phyloP scores from a whole-genome alignment of 2,113 vertebrate species.

The Cephalopterus ornatus region DNA sequence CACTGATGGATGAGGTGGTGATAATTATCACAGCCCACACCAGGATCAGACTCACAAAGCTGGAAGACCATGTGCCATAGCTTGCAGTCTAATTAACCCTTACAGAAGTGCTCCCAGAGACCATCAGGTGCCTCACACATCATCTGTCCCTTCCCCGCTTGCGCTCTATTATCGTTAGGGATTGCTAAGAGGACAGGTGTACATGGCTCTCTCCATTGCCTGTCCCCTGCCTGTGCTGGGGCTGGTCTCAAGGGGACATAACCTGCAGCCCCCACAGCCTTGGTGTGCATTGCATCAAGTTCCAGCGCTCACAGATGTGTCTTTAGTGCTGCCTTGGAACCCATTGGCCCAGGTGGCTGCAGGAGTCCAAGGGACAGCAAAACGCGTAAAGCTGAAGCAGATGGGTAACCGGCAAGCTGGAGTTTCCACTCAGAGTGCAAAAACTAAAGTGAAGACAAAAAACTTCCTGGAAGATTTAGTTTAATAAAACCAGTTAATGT shows the following conservation, averaged over 20 bases:
- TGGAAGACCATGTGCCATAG: not conserved
- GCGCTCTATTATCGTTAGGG: fast-evolving
- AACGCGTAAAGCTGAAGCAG: not conserved
- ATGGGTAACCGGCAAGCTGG: not conserved
- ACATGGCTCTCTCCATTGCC: fast-evolving
- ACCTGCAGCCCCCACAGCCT: not conserved
- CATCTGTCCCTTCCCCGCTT: not conserved
- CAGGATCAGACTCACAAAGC: not conserved
- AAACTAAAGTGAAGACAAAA: not conserved
- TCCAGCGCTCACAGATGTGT: fast-evolving
- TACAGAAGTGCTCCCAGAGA: not conserved
- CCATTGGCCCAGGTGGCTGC: fast-evolving
- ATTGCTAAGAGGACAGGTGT: not conserved
- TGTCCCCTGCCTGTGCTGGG: not conserved
- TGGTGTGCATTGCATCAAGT: not conserved
- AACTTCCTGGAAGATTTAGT: not conserved
- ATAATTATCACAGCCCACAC: not conserved
- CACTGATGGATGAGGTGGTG: not conserved
- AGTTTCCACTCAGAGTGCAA: not conserved
- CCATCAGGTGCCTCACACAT: not conserved
- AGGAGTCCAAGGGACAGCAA: not conserved
- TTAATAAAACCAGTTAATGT: not conserved
- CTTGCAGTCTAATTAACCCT: not conserved
- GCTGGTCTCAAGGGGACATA: fast-evolving
- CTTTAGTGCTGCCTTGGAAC: not conserved